Percentiles rank a stretch among this genome's conserved stretches.
Conservation (phyloP, 2,888 invertebrate genomes). For the Troilus luridus region DNA sequence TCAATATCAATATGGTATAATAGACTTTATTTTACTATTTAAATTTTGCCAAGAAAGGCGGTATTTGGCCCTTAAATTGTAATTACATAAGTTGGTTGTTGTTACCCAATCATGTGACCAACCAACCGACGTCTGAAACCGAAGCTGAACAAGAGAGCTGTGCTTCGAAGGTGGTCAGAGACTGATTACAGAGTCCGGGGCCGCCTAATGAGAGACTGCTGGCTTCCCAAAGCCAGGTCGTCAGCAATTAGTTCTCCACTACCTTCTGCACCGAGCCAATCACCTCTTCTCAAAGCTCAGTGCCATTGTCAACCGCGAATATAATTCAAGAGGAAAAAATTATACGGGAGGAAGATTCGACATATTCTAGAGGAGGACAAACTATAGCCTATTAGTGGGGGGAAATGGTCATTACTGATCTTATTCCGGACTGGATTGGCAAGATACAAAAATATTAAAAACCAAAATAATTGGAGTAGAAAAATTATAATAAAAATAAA, state of each 20-base stretch:
- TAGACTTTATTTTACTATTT: no score
- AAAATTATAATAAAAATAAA: no score
- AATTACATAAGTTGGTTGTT: background rate
- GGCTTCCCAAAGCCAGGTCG: background rate
- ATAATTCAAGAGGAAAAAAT: no score
- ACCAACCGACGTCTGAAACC: background rate
- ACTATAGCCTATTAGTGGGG: no score
- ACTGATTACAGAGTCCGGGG: background rate
- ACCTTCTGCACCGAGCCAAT: background rate
- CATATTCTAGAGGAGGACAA: background rate
- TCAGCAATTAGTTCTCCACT: background rate
- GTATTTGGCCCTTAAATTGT: no score
- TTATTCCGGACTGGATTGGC: no score
- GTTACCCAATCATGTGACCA: background rate
- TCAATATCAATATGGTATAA: no score
- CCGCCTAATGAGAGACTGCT: background rate
- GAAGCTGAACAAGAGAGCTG: background rate
- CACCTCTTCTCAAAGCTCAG: background rate
- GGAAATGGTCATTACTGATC: no score
- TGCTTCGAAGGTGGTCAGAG: background rate
- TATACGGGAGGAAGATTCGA: no score
- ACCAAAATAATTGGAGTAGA: no score
- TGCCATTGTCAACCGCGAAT: background rate
- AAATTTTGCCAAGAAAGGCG: background rate
- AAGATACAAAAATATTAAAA: no score